Conservation (phyloP, 2,888 invertebrate genomes). For the Nebria salina region DNA sequence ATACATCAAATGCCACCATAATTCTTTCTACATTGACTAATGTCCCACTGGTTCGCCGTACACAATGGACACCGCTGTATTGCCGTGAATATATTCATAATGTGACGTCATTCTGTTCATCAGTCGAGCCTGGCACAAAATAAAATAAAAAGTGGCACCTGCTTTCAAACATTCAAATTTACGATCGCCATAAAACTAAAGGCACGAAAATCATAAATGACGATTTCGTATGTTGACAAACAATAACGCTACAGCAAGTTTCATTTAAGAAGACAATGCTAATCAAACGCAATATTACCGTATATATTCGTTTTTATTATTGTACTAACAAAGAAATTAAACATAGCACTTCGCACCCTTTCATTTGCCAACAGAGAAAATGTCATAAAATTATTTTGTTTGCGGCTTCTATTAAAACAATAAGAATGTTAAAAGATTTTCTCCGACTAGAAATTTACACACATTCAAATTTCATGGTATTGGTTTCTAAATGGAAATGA, state of each 20-base stretch:
- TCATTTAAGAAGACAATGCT: constrained; percentile 44
- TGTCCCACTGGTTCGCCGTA: constrained; percentile 13
- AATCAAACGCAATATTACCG: constrained; percentile 29
- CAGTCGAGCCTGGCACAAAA: neutral
- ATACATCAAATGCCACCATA: neutral
- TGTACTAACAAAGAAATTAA: constrained; percentile 28
- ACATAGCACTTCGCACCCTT: constrained; percentile 35
- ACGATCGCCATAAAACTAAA: constrained; percentile 16
- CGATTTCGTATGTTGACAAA: constrained; percentile 5
- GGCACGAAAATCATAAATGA: constrained; percentile 10
- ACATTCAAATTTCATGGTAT: too few species aligned
- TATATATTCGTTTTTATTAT: constrained; percentile 25
- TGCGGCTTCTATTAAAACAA: constrained; percentile 23
- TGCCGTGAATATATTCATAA: constrained; percentile 27
- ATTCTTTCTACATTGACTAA: neutral
- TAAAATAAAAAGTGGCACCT: constrained; percentile 31
- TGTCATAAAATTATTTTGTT: neutral
- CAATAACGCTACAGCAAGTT: constrained; percentile 27
- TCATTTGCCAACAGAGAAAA: neutral
- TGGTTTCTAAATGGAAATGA: neutral
- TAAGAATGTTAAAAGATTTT: constrained; percentile 2
- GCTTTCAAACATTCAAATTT: constrained; percentile 34
- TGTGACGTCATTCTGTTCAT: constrained; percentile 20
- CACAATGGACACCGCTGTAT: constrained; percentile 10
- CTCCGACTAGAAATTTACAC: too few species aligned